Conservation (phyloP, 2,888 invertebrate genomes). For the Scelioninae gen. 1 region DNA sequence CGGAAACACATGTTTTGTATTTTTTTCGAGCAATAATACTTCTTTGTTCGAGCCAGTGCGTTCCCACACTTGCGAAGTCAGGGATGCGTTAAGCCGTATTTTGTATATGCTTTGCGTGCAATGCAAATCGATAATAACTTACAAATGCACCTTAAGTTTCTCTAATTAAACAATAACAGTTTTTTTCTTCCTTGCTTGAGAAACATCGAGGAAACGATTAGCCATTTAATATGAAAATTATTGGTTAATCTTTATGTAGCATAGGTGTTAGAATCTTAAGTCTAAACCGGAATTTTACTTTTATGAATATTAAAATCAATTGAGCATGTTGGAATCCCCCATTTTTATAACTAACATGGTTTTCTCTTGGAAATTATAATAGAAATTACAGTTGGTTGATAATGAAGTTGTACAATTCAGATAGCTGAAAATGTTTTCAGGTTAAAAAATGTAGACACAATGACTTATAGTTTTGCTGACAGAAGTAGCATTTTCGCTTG, state of each 20-base stretch:
- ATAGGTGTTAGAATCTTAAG: background rate
- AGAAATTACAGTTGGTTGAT: too few species aligned
- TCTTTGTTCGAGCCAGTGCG: slow-evolving; percentile 46
- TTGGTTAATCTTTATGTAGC: background rate
- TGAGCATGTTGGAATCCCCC: too few species aligned
- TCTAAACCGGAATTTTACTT: too few species aligned
- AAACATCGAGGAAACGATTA: slow-evolving; percentile 3
- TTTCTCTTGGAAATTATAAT: too few species aligned
- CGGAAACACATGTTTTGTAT: slow-evolving; percentile 13
- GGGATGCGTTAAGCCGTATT: slow-evolving; percentile 54
- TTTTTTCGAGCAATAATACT: slow-evolving; percentile 20
- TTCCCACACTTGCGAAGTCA: slow-evolving; percentile 62
- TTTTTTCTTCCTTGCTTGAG: slow-evolving; percentile 18
- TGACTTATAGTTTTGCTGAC: too few species aligned
- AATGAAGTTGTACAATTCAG: too few species aligned
- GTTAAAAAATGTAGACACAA: too few species aligned
- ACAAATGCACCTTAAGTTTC: slow-evolving; percentile 40
- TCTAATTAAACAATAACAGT: slow-evolving; percentile 54
- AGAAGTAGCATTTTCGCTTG: too few species aligned
- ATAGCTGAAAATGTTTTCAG: too few species aligned
- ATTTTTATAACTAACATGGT: too few species aligned
- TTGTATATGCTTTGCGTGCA: slow-evolving; percentile 36
- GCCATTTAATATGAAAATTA: slow-evolving; percentile 11
- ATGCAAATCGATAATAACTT: slow-evolving; percentile 46
- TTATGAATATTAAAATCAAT: too few species aligned